Evolutionary conservation across 2,113 vertebrate genomes (phyloP).

Genomic region (Lepidothrix coronata): DNA sequence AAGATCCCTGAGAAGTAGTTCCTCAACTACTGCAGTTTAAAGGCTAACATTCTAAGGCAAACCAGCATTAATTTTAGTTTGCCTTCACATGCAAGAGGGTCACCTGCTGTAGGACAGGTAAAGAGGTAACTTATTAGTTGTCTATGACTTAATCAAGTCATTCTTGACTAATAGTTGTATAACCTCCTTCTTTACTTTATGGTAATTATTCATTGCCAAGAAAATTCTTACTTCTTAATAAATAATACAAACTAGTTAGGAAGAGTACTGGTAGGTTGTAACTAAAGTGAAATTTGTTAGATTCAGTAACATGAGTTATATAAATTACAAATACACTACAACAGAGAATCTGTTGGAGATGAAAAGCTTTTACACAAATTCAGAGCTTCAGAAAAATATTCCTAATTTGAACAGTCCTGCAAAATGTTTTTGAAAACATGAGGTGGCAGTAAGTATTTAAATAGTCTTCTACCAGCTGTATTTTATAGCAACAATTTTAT

Average conservation of each 20-base stretch:
- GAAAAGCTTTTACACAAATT: background rate
- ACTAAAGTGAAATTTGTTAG: background rate
- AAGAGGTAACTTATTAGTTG: background rate
- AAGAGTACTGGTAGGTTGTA: background rate
- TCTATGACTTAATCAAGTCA: background rate
- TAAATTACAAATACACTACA: background rate
- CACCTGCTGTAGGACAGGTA: background rate
- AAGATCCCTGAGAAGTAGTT: background rate
- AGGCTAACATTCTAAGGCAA: background rate
- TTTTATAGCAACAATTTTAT: background rate
- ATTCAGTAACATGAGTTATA: background rate
- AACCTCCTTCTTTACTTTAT: background rate
- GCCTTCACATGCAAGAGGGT: background rate
- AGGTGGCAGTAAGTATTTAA: background rate
- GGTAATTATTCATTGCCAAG: background rate
- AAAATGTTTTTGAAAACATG: slow-evolving; percentile 1
- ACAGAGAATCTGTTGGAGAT: background rate
- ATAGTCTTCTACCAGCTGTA: background rate
- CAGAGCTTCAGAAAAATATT: background rate
- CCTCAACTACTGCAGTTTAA: background rate
- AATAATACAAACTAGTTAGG: background rate
- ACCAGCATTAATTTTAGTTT: background rate
- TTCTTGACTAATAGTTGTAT: background rate
- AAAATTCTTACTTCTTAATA: background rate
- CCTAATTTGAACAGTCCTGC: background rate